Base-by-base conservation (phyloP, 2,888 invertebrate species). In the Leptogaster cylindrica region DNA sequence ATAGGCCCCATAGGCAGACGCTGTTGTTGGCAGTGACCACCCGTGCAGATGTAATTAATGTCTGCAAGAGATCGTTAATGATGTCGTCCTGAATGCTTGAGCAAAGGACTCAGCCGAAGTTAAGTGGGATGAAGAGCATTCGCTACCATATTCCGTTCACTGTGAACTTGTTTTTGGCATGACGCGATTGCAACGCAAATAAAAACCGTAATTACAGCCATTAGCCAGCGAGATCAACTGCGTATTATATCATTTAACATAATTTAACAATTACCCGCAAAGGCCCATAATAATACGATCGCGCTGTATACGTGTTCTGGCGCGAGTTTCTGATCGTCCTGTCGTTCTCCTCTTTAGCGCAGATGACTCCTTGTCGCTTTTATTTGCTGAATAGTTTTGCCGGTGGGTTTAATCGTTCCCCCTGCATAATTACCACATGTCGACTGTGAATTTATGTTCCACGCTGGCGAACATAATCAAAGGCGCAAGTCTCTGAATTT, bases 241-340 rank as follows among this genome's bases (percentile, higher is more conserved):
- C 20, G 25, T 36, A 58, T 58, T 58, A 58, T 58, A 41, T 58
- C 28, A 58, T 41, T 58, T 58, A 41, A 23, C 25, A 58, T 55
- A 55, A 55, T 55, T 55, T 55, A 55, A 55, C 55, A 55, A 55
- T 55, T 55, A 55, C 55, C 18, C 20, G 18, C 1, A 18, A 2
- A 7, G 20, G 46, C 2, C 31, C 31, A 8, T 31, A 31, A 31
- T 31, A 31, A 31, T 31, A 31, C 7, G 31, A 31, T n/a, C n/a
- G n/a, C n/a, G 31, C 10, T 10, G 31, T 8, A 10, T 2, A 41
- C 12, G 2, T 39, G 10, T 14, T 41, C 12, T 6, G 14, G 7
- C 14, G 41, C 41, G n/a, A 2, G 41, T 12, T 6, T n/a, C 6
- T 14, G 2, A 41, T 41, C 7, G 41, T n/a, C 41, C 31, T 41